Percentiles rank a stretch among this genome's conserved stretches.
Evolutionary conservation across 2,113 vertebrate species (phyloP).

Genomic region (Oryzias curvinotus): DNA sequence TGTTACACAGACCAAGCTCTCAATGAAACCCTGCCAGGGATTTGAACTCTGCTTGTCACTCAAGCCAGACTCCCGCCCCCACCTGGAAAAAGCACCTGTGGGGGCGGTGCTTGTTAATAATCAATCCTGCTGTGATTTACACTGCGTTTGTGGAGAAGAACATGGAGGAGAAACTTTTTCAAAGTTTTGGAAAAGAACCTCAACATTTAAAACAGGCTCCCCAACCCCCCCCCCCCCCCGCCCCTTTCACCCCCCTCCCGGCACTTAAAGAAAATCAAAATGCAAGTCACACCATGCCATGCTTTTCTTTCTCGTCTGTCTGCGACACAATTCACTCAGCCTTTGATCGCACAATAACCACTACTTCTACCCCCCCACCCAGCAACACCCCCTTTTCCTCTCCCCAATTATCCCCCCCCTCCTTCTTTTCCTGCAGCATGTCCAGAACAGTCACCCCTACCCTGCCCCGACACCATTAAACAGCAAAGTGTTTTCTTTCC

Average conservation of each 20-base stretch:
- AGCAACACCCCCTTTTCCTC: background rate
- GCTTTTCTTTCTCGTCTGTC: slow-evolving; percentile 62
- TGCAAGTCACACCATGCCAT: slow-evolving; percentile 70
- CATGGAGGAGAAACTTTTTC: too few relatives aligned
- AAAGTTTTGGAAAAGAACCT: slow-evolving; percentile 23
- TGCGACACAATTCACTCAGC: slow-evolving; percentile 62
- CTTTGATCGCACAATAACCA: slow-evolving; percentile 75
- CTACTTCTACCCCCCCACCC: slow-evolving; percentile 33
- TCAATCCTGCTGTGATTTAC: background rate
- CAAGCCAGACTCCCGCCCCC: slow-evolving; percentile 37
- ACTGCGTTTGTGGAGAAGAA: too few relatives aligned
- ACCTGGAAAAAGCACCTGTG: slow-evolving; percentile 46
- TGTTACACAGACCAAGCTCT: slow-evolving; percentile 68
- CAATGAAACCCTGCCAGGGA: slow-evolving; percentile 67
- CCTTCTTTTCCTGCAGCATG: slow-evolving; percentile 5
- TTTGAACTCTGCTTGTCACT: slow-evolving; percentile 67
- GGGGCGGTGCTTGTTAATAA: background rate
- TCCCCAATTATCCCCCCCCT: slow-evolving; percentile 27
- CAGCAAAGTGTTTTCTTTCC: background rate
- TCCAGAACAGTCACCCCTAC: slow-evolving; percentile 29
- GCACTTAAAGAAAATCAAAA: slow-evolving; percentile 68
- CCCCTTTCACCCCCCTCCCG: background rate
- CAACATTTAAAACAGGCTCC: slow-evolving; percentile 57
- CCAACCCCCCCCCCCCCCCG: slow-evolving; percentile 19
- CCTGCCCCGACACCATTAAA: slow-evolving; percentile 20